phyloP scores from a whole-genome alignment of 2,888 invertebrate species.

The Sussaba pulchella region DNA sequence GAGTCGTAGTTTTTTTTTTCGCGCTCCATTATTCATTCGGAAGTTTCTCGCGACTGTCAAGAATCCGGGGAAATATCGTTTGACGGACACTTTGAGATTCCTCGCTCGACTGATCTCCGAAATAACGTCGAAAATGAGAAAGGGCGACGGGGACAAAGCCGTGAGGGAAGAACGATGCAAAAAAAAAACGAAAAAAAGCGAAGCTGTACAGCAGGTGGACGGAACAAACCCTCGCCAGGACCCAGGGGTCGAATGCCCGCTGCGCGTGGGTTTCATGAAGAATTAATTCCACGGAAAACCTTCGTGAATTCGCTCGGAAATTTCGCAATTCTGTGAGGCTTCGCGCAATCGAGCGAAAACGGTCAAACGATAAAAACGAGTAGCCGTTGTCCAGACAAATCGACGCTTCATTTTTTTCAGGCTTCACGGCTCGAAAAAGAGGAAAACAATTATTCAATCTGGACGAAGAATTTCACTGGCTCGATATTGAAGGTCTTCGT shows the following conservation, averaged over 20 bases:
- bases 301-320: slow-evolving; percentile 73
- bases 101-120: slow-evolving; percentile 31
- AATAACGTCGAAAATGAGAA: slow-evolving; percentile 25
- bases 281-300: slow-evolving; percentile 76
- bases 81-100: slow-evolving; percentile 59
- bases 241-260: slow-evolving; percentile 14
- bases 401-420: slow-evolving; percentile 71
- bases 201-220: slow-evolving; percentile 34
- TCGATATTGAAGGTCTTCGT: slow-evolving; percentile 63
- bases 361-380: slow-evolving; percentile 72
- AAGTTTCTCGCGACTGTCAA: slow-evolving; percentile 4
- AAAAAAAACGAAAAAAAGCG: slow-evolving; percentile 28
- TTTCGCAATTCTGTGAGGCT: slow-evolving; percentile 79
- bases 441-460: slow-evolving; percentile 59
- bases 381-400: slow-evolving; percentile 58
- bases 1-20: slow-evolving; percentile 13
- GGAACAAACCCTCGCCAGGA: slow-evolving; percentile 20
- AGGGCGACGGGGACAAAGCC: slow-evolving; percentile 32
- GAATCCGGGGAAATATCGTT: slow-evolving; percentile 37
- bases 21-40: slow-evolving; percentile 17
- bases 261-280: slow-evolving; percentile 46
- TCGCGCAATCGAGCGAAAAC: slow-evolving; percentile 73
- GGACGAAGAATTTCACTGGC: slow-evolving; percentile 46
- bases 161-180: slow-evolving; percentile 15
- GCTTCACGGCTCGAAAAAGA: slow-evolving; percentile 73